phyloP scores from a whole-genome alignment of 2,888 invertebrate genomes.

The Zootermopsis nevadensis region DNA sequence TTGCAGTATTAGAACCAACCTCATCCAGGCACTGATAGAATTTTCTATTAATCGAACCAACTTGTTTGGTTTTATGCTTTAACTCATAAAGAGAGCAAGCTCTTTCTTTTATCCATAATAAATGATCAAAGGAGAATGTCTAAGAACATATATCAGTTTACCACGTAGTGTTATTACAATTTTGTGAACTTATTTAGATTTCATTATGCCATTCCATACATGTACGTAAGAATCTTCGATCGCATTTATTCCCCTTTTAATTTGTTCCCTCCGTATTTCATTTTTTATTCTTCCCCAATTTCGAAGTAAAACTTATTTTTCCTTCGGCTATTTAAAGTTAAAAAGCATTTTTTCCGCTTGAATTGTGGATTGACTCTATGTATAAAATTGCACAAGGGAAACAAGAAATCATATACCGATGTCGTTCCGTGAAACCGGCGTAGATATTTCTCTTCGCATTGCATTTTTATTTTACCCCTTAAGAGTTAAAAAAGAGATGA shows the following conservation, averaged over 20 bases:
- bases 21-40: too few relatives aligned
- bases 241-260: slow-evolving; percentile 30
- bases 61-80: too few relatives aligned
- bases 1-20: too few relatives aligned
- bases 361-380: slow-evolving; percentile 41
- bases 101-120: too few relatives aligned
- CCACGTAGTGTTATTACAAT: too few relatives aligned
- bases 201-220: neutral
- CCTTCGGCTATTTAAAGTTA: slow-evolving; percentile 44
- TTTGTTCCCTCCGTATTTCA: slow-evolving; percentile 39
- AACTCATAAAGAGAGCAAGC: too few relatives aligned
- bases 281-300: slow-evolving; percentile 38
- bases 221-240: neutral
- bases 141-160: too few relatives aligned
- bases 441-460: slow-evolving; percentile 38
- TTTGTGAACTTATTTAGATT: neutral
- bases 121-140: too few relatives aligned
- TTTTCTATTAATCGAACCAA: too few relatives aligned
- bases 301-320: slow-evolving; percentile 39
- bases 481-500: slow-evolving; percentile 44
- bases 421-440: slow-evolving; percentile 39
- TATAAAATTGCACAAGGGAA: slow-evolving; percentile 32
- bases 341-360: slow-evolving; percentile 44
- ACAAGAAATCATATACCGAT: slow-evolving; percentile 37
- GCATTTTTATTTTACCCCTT: slow-evolving; percentile 31